Evolutionary conservation across 2,888 invertebrate species (phyloP).

Genomic region (Ophion costatus): DNA sequence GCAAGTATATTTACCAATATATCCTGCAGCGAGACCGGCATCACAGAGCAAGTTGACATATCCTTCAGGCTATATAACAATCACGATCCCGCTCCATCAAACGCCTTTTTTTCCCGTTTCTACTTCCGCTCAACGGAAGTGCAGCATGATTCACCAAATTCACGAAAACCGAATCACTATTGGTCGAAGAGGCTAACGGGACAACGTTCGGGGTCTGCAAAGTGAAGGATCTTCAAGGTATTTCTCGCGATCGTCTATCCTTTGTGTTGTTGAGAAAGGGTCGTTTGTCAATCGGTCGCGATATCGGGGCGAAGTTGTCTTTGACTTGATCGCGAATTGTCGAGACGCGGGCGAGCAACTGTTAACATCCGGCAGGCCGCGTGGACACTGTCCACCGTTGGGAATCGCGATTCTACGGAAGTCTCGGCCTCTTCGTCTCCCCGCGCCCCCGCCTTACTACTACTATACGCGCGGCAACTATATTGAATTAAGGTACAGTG

Average conservation of each 20-base stretch:
- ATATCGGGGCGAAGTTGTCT: not conserved
- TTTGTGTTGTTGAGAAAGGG: not conserved
- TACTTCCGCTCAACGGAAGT: not conserved
- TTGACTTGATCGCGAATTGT: slow-evolving; percentile 18
- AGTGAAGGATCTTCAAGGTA: not conserved
- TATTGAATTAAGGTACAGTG: slow-evolving; percentile 80
- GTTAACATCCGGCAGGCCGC: slow-evolving; percentile 78
- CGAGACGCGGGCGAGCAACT: slow-evolving; percentile 65
- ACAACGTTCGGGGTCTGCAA: not conserved
- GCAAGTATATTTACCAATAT: slow-evolving; percentile 80
- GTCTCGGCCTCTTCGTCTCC: slow-evolving; percentile 64
- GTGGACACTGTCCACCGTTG: slow-evolving; percentile 79
- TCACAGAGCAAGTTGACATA: slow-evolving; percentile 82
- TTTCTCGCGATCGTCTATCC: not conserved
- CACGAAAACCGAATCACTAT: slow-evolving; percentile 2
- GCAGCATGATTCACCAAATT: not conserved
- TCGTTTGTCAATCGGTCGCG: not conserved
- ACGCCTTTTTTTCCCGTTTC: not conserved
- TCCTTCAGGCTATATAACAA: slow-evolving; percentile 57
- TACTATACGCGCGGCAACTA: slow-evolving; percentile 67
- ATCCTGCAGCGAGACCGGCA: slow-evolving; percentile 82
- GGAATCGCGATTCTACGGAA: slow-evolving; percentile 73
- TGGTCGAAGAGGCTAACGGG: not conserved
- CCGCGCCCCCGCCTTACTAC: slow-evolving; percentile 59
- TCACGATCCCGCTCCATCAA: slow-evolving; percentile 54